Evolutionary conservation across 2,888 invertebrate genomes (phyloP), one percentile per base, ranked within the genome.

Genomic region (Aspidapion aeneum): DNA sequence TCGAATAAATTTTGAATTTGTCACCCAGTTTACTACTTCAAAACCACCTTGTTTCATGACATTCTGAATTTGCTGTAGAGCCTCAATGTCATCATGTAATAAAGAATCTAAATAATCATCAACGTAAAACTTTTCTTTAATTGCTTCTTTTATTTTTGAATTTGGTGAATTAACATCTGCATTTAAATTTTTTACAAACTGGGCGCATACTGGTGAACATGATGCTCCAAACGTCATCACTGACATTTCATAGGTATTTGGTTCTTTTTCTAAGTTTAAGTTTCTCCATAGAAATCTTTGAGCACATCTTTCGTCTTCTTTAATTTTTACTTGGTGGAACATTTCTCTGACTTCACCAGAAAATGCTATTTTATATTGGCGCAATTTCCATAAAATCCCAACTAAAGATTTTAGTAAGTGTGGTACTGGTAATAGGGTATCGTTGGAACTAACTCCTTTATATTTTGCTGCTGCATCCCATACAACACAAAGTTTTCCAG

Each of bases 331-430:
- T 50, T 62, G 67, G 18, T 64, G 57, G 49, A 68, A 69, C 69
- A 68, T 69, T 22, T 69, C 66, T 17, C 55, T 57, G 18, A 68
- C 67, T 20, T 69, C 67, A n/a, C 57, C 66, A 1, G 54, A 55
- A 55, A 63, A 61, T 9, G 64, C 69, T 16, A 67, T 49, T 49
- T 9, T n/a, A 9, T 52, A n/a, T 59, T 65, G 66, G 21, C 71
- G 50, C 49, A 72, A 73, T 0, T 68, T 65, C 65, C 72, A 64
- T 7, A 72, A 51, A 18, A 70, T 57, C 16, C 65, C 69, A 1
- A 63, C 21, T 16, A 70, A 61, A 1, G 64, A 65, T 21, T 61
- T 59, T 12, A 69, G 50, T 57, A 65, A 63, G 22, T 70, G 69
- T 17, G 70, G 69, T 17, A 70, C 70, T 2, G 18, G 64, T 57